Evolutionary conservation across 2,113 vertebrate species (phyloP), one percentile per base, ranked within the genome.

Genomic region (Gavia stellata): DNA sequence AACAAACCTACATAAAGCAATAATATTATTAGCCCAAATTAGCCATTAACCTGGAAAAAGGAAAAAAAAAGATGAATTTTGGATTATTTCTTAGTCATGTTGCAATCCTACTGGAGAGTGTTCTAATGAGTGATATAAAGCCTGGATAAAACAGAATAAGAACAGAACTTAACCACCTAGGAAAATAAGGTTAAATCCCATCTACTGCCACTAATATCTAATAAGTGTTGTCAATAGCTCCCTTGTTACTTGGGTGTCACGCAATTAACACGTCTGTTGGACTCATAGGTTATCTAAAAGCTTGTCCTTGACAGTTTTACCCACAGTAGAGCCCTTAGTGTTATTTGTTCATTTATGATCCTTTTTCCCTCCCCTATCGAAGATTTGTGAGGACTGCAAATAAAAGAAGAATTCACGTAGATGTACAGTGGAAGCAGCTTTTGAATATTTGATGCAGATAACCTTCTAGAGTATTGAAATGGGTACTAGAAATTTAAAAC

Each of bases 361-460:
- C 15, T 66, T 86, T 86, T 86, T 40, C 3, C 28, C 23, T 91
- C 10, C 59, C 38, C 56, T 44, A 29, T 55, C 49, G 78, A 85
- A 92, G 74, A 86, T 82, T 97, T 85, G 93, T 83, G 45, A 92
- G 45, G 38, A 86, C 56, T 49, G 63, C 78, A 92, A 91, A 81
- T 85, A 81, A 81, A 82, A 92, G 40, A 89, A 59, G 36, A 86
- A 56, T 44, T 83, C 28, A 29, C 0, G 0, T 63, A 89, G 82
- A 75, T 65, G 21, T 36, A 65, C 33, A 72, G 31, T 62, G 19
- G 68, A 86, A 79, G 10, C 24, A 91, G n/a, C 24, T 86, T 78
- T 61, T 96, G 86, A 95, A 94, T 97, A 93, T 96, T 92, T 96
- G 90, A 94, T 94, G 65, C 19, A 66, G 36, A 71, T 47, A 92